phyloP scores from a whole-genome alignment of 2,888 invertebrate genomes.

The Criorhina ranunculi region DNA sequence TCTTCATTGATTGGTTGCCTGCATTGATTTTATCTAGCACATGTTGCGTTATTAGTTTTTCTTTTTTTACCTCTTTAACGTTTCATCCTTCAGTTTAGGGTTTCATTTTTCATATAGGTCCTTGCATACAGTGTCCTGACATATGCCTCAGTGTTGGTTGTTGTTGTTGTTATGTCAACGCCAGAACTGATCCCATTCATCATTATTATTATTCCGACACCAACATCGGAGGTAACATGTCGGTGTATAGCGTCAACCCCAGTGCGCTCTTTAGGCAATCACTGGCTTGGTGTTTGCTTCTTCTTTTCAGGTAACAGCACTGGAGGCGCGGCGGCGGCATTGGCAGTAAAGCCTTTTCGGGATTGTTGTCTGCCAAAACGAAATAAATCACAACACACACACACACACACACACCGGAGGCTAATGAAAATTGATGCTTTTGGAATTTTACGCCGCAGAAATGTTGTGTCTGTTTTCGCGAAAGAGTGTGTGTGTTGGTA shows the following conservation, averaged over 20 bases:
- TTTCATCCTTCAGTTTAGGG: background rate
- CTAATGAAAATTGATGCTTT: constrained; percentile 71
- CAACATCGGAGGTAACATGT: background rate
- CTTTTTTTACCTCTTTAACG: too few species aligned
- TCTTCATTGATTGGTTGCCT: background rate
- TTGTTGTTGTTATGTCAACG: constrained; percentile 49
- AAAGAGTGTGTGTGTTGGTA: constrained; percentile 8
- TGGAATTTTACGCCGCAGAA: constrained; percentile 38
- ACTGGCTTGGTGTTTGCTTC: constrained; percentile 19
- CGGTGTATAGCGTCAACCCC: background rate
- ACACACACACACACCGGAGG: too few species aligned
- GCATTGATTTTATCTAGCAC: background rate
- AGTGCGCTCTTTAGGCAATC: background rate
- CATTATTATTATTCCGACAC: constrained; percentile 57
- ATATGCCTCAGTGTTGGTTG: constrained; percentile 27
- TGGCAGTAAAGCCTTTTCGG: constrained; percentile 24
- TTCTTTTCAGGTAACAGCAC: constrained; percentile 29
- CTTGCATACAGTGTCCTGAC: background rate
- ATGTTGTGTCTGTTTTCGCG: constrained; percentile 38
- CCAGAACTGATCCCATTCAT: constrained; percentile 57
- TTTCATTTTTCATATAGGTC: background rate
- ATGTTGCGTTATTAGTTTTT: constrained; percentile 16
- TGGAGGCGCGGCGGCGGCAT: constrained; percentile 8
- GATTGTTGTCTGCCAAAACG: constrained; percentile 48
- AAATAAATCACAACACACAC: constrained; percentile 63